Percentiles rank a stretch among this genome's conserved stretches.
These are phyloP conservation scores for Cassiopea andromeda DNA, from an alignment of 30 jellyfish, hydroid and myxozoan species.

Conservation along the genomic window DNA sequence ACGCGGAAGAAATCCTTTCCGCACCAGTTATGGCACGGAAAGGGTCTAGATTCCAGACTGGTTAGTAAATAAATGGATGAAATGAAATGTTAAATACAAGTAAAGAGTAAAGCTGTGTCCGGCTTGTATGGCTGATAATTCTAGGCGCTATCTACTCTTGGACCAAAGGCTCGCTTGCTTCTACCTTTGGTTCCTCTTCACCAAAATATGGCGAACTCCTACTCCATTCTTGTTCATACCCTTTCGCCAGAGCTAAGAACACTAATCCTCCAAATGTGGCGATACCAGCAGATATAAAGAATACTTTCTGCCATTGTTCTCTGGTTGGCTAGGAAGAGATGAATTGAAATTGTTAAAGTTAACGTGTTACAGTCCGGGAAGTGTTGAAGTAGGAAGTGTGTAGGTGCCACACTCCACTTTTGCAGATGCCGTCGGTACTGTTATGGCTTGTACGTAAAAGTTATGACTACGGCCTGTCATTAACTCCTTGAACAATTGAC, in stretches of 20 bases:
- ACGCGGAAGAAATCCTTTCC: too few species aligned
- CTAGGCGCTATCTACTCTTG: background rate
- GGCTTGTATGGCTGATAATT: too few species aligned
- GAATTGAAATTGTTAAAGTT: background rate
- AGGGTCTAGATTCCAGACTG: too few species aligned
- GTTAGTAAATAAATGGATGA: background rate
- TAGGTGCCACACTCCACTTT: too few species aligned
- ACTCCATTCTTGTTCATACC: conserved; percentile 82
- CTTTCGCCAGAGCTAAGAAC: conserved; percentile 45
- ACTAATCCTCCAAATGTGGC: conserved; percentile 62
- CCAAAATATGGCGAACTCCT: background rate
- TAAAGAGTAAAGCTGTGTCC: background rate
- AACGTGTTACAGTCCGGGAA: too few species aligned
- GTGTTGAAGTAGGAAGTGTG: too few species aligned
- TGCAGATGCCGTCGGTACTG: too few species aligned
- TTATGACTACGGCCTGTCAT: too few species aligned
- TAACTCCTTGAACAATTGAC: too few species aligned
- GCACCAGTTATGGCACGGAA: too few species aligned
- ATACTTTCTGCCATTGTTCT: conserved; percentile 77
- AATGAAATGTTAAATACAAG: background rate
- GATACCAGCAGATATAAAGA: conserved; percentile 69
- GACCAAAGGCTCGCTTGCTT: background rate
- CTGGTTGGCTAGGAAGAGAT: conserved; percentile 69
- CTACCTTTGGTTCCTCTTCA: background rate
- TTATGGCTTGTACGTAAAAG: too few species aligned